Evolutionary conservation across 2,888 invertebrate species (phyloP), one percentile per base, ranked within the genome.

Genomic region (Xestobium rufovillosum): DNA sequence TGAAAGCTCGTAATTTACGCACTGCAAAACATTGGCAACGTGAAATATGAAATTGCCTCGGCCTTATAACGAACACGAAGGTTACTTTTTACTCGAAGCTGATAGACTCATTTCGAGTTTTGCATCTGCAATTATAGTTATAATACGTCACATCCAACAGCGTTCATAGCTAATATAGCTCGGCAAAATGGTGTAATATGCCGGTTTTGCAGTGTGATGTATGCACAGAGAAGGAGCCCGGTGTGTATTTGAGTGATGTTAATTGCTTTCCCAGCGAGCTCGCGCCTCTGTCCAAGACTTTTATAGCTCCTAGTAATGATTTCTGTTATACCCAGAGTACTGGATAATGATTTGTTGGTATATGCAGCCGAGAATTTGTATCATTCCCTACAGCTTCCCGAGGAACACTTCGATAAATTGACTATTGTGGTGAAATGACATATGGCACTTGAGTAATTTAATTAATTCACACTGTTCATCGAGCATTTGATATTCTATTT

Each of bases 181-280:
- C 45, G 45, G 45, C 50, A 51, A 51, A 53, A 51, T 43, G 42
- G 48, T 47, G 52, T 53, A 53, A 55, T 52, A 48, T 44, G 47
- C 45, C 36, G 46, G 47, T 50, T 50, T 44, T 48, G 44, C 46
- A 41, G 14, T 35, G 41, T 47, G 49, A 51, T 50, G 49, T 52
- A 55, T 53, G 56, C 51, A 50, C 50, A 53, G 52, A 51, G 49
- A 50, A 55, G 46, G 50, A 43, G 44, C 55, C 50, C 51, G 56
- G 56, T 54, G 56, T 50, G 54, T 51, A 44, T 50, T 55, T 54
- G 57, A 57, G 51, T 58, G 58, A 58, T 58, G 58, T 57, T 58
- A 57, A 58, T 58, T 58, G 56, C 51, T 50, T 58, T 58, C 55
- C 47, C 52, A 50, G 55, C 56, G 45, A 53, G 53, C 43, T 54